Evolutionary conservation across 1,140 invertebrate genomes (phyloP), one percentile per base, ranked within the genome.

Genomic region (Lordiphosa collinella): DNA sequence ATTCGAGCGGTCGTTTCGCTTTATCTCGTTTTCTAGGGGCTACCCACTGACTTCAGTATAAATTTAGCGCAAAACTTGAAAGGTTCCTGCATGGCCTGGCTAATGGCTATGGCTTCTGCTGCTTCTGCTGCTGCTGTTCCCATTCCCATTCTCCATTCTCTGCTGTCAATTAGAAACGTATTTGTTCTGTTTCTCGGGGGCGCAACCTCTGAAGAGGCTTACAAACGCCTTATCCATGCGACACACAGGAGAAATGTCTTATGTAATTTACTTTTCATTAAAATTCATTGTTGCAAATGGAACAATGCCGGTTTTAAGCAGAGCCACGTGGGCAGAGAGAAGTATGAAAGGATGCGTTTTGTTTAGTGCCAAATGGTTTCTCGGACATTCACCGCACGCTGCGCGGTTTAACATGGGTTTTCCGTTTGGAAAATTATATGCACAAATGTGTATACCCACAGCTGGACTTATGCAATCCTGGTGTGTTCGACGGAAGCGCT

Each of bases 131-230:
- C n/a, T n/a, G n/a, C n/a, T n/a, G n/a, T n/a, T n/a, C n/a, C n/a
- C n/a, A n/a, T n/a, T n/a, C n/a, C 54, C 54, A 18, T 22, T 1
- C 22, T n/a, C 11, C 14, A 32, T 16, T 44, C 37, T 44, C 25
- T 34, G 12, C 4, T 46, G 53, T 46, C 71, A 75, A 80, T 80
- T 75, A 71, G 76, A 66, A 71, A 59, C 50, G 50, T 55, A 61
- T 79, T 36, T 36, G 8, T 36, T n/a, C 6, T 14, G 6, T 14
- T 37, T 13, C 8, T 13, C 52, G 16, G 3, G 75, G 70, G 75
- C 70, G 75, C 76, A 80, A 75, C 76, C 70, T 80, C 76, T 80
- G 75, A 82, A 80, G 76, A 82, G 75, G 66, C 70, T 82, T 80
- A 80, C 65, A 63, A 75, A 82, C 75, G 75, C 76, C 75, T 69